Conservation (phyloP, 2,888 invertebrate species). For the Heterodera filipjevi region DNA sequence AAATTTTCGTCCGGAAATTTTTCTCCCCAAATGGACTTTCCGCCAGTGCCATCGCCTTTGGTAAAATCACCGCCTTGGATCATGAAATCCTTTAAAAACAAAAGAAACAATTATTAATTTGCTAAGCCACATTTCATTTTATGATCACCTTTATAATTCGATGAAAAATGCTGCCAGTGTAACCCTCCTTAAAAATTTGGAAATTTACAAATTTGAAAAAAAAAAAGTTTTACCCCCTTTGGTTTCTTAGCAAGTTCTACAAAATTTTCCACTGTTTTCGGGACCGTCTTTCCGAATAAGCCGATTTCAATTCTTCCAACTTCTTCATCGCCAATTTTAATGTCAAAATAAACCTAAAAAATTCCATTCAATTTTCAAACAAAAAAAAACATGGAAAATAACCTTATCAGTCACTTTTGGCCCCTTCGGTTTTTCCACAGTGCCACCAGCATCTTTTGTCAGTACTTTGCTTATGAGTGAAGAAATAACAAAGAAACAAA, state of each 20-base stretch:
- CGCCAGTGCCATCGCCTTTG: conserved; percentile 65
- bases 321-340: conserved; percentile 76
- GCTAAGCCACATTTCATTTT: too few species aligned
- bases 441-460: conserved; percentile 9
- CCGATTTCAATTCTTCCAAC: conserved; percentile 82
- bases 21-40: conserved; percentile 67
- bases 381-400: too few species aligned
- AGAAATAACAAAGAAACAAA: not conserved
- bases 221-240: conserved; percentile 43
- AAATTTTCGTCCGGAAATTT: conserved; percentile 62
- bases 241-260: conserved; percentile 75
- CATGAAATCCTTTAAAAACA: conserved; percentile 36
- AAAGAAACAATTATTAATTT: too few species aligned
- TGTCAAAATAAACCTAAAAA: conserved; percentile 78
- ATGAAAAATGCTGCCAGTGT: conserved; percentile 72
- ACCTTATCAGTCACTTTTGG: conserved; percentile 65
- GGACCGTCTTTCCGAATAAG: conserved; percentile 81
- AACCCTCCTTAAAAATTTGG: conserved; percentile 43
- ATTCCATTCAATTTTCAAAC: too few species aligned
- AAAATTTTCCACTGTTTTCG: conserved; percentile 85
- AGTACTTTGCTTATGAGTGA: not conserved
- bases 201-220: conserved; percentile 28
- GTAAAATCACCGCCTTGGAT: conserved; percentile 68
- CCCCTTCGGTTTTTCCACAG: conserved; percentile 54
- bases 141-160: conserved; percentile 77